These are phyloP conservation scores for Periophthalmus modestus DNA, from an alignment of 2,113 vertebrate species.

Conservation along the genomic window DNA sequence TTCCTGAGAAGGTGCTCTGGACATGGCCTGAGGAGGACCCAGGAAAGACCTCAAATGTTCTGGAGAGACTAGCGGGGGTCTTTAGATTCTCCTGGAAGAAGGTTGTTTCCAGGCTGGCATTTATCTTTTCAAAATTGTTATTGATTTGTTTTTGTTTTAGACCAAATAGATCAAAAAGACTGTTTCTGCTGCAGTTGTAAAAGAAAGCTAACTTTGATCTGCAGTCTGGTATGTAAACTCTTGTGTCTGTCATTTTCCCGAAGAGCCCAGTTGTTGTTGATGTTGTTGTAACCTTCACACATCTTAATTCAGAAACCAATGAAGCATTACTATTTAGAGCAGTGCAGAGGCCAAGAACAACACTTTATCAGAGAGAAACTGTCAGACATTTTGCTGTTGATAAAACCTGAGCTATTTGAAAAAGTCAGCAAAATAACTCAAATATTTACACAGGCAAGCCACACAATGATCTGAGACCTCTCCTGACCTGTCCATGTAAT, in stretches of 20 bases:
- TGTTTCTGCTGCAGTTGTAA: no score
- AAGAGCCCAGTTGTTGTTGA: background rate
- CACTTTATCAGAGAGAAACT: background rate
- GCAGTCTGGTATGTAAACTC: no score
- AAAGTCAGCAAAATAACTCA: background rate
- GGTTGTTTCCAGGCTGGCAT: no score
- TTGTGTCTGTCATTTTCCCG: background rate
- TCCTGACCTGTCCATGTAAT: background rate
- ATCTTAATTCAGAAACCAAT: background rate
- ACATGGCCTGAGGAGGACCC: no score
- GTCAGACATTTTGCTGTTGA: background rate
- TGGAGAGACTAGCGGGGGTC: no score
- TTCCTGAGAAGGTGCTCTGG: no score
- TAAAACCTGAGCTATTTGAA: background rate
- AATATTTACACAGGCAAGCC: constrained; percentile 1
- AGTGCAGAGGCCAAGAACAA: background rate
- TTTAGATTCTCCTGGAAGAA: no score
- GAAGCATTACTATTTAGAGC: background rate
- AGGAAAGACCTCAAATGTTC: no score
- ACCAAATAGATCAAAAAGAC: no score
- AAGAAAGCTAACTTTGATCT: no score
- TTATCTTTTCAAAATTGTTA: no score
- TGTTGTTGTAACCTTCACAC: background rate
- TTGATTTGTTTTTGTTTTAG: no score
- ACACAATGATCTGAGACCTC: background rate